Conservation (phyloP, 2,113 vertebrate species). For the Crocuta crocuta region DNA sequence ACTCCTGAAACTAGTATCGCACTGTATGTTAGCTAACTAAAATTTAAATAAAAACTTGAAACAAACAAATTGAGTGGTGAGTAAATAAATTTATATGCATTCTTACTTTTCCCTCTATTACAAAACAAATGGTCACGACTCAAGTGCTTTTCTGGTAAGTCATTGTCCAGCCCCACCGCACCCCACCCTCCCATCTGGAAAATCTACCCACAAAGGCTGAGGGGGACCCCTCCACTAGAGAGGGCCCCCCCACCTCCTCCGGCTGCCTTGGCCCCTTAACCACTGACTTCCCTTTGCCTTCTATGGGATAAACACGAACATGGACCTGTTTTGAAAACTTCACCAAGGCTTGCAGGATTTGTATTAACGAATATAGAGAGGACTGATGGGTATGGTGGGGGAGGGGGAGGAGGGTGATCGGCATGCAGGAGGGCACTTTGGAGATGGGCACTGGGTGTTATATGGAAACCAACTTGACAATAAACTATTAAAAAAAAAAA, state of each 20-base stretch:
- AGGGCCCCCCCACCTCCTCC: no score
- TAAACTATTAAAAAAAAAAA: no score
- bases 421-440: no score
- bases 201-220: background rate
- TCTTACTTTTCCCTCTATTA: background rate
- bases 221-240: accelerated
- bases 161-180: accelerated
- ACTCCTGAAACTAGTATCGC: background rate
- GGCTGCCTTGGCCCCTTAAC: background rate
- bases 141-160: background rate
- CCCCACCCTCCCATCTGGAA: background rate
- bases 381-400: no score
- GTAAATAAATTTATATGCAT: no score
- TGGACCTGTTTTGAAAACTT: background rate
- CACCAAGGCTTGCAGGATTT: background rate
- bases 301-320: background rate
- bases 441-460: no score
- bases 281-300: background rate
- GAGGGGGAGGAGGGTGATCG: no score
- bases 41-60: background rate
- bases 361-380: background rate
- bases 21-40: background rate
- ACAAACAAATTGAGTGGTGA: background rate
- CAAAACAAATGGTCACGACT: background rate
- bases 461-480: no score